Base-by-base conservation (phyloP, 64 coral and sea anemone species). In the Dendrophyllia cribrosa region DNA sequence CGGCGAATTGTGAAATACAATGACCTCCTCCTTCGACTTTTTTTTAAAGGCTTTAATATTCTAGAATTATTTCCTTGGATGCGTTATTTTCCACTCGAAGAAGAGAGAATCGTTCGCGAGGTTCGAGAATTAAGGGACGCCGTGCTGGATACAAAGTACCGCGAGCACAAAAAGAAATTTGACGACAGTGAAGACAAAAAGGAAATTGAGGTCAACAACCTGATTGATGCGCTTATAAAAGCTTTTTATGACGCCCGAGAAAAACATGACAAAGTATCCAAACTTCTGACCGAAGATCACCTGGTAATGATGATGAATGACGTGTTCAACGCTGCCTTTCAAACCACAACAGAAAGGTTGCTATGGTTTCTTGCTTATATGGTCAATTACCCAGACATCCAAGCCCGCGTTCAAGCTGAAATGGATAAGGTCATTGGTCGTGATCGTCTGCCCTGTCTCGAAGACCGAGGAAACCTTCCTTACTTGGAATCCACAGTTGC, bases 331-430 rank as follows among this genome's bases (percentile, higher is more conserved):
- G 92, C 92, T 75, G 92, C 86, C 9, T n/a, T 79, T 49, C 76
- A 94, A 70, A 83, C 92, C 60, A 84, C 83, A 13, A 65, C 70
- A 11, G 81, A 86, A 3, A 94, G 86, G 16, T n/a, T 94, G 5
- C 92, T 77, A 16, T 94, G 92, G 92, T 43, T 94, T 48, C 21
- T 94, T 4, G 77, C 92, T 0, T 94, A 76, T 48, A 68, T 94
- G 76, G 92, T 89, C 12, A 94, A 82, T 52, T 94, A 87, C 92
- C 92, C 92, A 75, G 86, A 94, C 24, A 62, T 85, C 48, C 92
- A 94, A 76, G 70, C 86, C 7, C 72, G 83, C 46, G 51, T 89
- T 17, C 92, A 94, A 49, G 56, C 76, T 13, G 92, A 94, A 47
- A 19, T 94, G 43, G 92, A 94, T 46, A 56, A 85, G 3, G 22